Conservation (phyloP, 2,113 vertebrate genomes). For the Cyprinodon brontotheroides region DNA sequence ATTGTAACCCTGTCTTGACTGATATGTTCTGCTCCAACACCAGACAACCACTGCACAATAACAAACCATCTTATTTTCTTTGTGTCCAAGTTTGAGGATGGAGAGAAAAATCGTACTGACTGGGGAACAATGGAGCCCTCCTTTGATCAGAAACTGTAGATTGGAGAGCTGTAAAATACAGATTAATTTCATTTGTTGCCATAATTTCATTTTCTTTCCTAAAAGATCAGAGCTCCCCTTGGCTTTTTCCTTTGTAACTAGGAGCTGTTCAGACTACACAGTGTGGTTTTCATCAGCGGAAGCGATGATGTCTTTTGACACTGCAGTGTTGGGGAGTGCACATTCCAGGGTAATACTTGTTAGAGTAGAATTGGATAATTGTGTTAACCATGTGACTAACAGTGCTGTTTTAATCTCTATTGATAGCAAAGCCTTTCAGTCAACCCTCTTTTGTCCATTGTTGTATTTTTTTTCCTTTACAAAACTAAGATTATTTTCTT, state of each 20-base stretch:
- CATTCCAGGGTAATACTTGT: conserved; percentile 9
- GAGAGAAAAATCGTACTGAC: conserved; percentile 24
- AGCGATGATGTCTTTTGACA: conserved; percentile 8
- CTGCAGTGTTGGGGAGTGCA: background rate
- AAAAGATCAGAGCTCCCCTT: background rate
- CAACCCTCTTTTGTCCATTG: background rate
- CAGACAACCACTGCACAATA: conserved; percentile 57
- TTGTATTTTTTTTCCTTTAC: background rate
- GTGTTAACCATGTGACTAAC: conserved; percentile 19
- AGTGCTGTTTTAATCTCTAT: conserved; percentile 9
- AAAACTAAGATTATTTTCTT: background rate
- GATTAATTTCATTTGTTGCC: conserved; percentile 30
- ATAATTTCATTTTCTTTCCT: conserved; percentile 16
- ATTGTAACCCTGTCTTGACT: conserved; percentile 47
- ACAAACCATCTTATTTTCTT: conserved; percentile 39
- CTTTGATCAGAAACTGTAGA: conserved; percentile 22
- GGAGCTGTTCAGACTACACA: background rate
- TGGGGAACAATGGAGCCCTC: conserved; percentile 24
- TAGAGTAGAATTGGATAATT: conserved; percentile 8
- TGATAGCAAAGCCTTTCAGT: background rate
- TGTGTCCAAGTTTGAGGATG: conserved; percentile 43
- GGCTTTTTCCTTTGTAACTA: background rate
- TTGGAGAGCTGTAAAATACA: conserved; percentile 16
- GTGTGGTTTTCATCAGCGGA: background rate
- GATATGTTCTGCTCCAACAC: conserved; percentile 53